phyloP scores from a whole-genome alignment of 2,888 invertebrate species.

The Nowickia ferox region DNA sequence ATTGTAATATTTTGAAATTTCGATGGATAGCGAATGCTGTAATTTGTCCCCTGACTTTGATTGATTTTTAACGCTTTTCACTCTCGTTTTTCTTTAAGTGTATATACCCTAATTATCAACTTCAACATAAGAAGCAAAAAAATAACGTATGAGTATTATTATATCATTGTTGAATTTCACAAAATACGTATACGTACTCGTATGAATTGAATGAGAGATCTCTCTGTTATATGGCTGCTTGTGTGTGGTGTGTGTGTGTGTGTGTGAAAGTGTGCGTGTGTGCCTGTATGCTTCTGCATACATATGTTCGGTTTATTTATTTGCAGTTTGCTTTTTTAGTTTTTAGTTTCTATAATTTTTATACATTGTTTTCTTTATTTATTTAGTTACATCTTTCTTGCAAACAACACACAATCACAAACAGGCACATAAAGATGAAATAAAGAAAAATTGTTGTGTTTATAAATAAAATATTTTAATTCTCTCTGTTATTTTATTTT shows the following conservation, averaged over 20 bases:
- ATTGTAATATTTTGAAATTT: no score
- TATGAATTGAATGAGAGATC: not conserved
- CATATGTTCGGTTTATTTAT: constrained; percentile 2
- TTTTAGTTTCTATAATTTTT: constrained; percentile 1
- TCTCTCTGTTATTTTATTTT: constrained; percentile 76
- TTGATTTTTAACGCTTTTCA: not conserved
- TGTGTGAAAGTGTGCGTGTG: not conserved
- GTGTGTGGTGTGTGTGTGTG: not conserved
- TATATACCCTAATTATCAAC: constrained; percentile 32
- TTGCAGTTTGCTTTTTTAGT: not conserved
- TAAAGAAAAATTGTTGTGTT: constrained; percentile 33
- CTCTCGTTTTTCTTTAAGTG: constrained; percentile 17
- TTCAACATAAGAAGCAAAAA: not conserved
- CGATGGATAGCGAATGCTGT: no score
- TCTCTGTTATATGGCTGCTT: not conserved
- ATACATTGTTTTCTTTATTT: constrained; percentile 30
- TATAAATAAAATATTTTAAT: constrained; percentile 78
- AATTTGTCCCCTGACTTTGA: no score
- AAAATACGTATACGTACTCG: constrained; percentile 20
- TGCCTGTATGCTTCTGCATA: constrained; percentile 15
- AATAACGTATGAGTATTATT: constrained; percentile 23
- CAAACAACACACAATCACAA: not conserved
- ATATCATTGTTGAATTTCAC: constrained; percentile 17
- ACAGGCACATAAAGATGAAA: not conserved
- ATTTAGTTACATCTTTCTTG: not conserved